phyloP scores from a whole-genome alignment of 2,113 vertebrate species.

The Holacanthus passer region DNA sequence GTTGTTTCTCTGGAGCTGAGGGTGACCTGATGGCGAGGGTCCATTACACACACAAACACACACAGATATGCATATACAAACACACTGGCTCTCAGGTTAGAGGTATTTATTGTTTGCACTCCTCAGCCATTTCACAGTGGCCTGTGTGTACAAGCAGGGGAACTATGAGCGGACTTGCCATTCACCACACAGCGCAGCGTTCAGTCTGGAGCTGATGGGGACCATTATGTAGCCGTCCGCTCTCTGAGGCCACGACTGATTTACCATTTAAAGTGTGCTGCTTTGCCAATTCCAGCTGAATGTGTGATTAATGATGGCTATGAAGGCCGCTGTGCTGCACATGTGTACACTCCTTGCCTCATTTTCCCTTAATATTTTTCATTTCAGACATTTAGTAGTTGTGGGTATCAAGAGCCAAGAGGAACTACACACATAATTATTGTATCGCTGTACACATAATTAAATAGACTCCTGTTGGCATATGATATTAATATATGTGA shows the following conservation, averaged over 20 bases:
- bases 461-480: not conserved
- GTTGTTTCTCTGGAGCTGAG: constrained; percentile 31
- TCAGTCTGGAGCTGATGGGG: constrained; percentile 25
- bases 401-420: not conserved
- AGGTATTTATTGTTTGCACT: constrained; percentile 30
- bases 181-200: constrained; percentile 13
- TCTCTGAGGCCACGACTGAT: constrained; percentile 51
- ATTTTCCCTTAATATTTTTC: not conserved
- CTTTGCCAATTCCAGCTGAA: constrained; percentile 56
- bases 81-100: constrained; percentile 32
- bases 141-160: constrained; percentile 21
- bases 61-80: constrained; percentile 11
- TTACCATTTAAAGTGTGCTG: constrained; percentile 42
- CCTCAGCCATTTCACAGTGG: constrained; percentile 27
- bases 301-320: constrained; percentile 58
- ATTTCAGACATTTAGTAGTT: not conserved
- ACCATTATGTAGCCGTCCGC: constrained; percentile 35
- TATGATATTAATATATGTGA: no score
- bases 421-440: no score
- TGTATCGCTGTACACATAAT: not conserved
- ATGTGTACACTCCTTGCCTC: not conserved
- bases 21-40: constrained; percentile 41
- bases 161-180: not conserved
- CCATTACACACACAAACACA: constrained; percentile 34
- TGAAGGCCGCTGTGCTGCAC: not conserved